Base-by-base conservation (phyloP, 2,113 vertebrate species). In the Pao palembangensis region DNA sequence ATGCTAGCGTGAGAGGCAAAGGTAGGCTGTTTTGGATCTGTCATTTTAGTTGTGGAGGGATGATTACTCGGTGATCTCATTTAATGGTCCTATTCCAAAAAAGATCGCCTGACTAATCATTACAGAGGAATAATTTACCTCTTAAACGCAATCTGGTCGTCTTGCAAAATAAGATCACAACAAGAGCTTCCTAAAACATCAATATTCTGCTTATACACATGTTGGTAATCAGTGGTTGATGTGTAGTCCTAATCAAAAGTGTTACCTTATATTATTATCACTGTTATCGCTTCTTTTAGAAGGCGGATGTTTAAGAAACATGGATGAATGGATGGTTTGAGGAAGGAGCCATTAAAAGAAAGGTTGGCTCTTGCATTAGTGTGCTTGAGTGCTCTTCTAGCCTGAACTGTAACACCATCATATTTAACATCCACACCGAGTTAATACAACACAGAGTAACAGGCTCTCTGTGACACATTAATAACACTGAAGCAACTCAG, bases 51-150 rank as follows among this genome's bases (percentile, higher is more conserved):
- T 80, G 73, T 86, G 72, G 63, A 50, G 64, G 53, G 56, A 81
- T 82, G 79, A 89, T 88, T 84, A 70, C 63, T 86, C 67, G 44
- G 77, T 88, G 85, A 86, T 64, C 76, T 88, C 73, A 89, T 89
- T 77, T 83, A 75, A 85, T 85, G 86, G 85, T 76, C 72, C 74
- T 73, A 82, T 82, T 75, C 51, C 53, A 64, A 49, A 11, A 8
- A 68, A 80, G 81, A 77, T 79, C 8, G 14, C 23, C 55, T 61
- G 3, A 3, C 50, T 61, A 71, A 18, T 72, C 61, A 61, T 81
- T 71, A 79, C 65, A 64, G 8, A 5, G 47, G 69, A 64, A 58
- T 76, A 42, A 75, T 62, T 64, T 67, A 51, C 54, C 47, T 75
- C 58, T 50, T 51, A 69, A 64, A 56, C 78, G 23, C 6, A 46